Conservation (phyloP, 2,113 vertebrate species). For the Muntiacus reevesi region DNA sequence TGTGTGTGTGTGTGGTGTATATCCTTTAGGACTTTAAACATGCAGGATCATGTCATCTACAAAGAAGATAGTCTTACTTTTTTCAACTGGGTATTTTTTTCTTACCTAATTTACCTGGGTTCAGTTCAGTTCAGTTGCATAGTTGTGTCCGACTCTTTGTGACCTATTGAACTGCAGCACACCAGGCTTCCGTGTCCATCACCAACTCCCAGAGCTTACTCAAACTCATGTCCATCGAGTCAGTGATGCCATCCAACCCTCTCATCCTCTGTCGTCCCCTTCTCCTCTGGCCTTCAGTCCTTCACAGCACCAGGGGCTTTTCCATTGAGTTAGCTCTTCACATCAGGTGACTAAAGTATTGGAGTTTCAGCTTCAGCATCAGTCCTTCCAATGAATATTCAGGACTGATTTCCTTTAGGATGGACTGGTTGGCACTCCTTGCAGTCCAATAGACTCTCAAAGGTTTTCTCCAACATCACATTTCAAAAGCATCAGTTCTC, state of each 20-base stretch:
- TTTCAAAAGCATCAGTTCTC: not conserved
- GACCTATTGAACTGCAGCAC: not conserved
- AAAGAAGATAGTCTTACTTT: not conserved
- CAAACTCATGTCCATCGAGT: not conserved
- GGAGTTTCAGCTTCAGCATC: not conserved
- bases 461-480: not conserved
- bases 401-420: not conserved
- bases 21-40: not conserved
- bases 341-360: not conserved
- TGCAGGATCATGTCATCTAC: not conserved
- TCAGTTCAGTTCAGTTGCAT: not conserved
- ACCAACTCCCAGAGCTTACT: not conserved
- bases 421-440: not conserved
- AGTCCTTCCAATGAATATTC: not conserved
- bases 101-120: not conserved
- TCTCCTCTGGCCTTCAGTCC: not conserved
- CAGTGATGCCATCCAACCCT: not conserved
- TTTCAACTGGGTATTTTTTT: not conserved
- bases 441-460: not conserved
- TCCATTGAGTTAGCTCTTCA: not conserved
- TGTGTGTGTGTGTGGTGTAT: not conserved
- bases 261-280: not conserved
- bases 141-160: not conserved
- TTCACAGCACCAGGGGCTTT: not conserved
- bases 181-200: not conserved